Conservation (phyloP, 2,113 vertebrate species). For the Cinclus mexicanus region DNA sequence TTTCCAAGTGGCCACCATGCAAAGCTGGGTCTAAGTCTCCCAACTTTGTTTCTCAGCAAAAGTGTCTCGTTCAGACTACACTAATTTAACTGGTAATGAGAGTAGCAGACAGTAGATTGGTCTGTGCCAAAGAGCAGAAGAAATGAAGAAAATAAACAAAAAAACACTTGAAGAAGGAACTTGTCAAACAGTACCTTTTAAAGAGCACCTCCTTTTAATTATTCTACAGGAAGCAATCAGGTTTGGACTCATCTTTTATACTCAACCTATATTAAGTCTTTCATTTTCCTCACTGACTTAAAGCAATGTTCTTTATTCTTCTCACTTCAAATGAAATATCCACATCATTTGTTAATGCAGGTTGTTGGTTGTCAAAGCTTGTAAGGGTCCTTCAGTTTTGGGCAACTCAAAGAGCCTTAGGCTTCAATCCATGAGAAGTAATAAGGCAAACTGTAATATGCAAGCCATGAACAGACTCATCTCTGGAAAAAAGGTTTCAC, state of each 20-base stretch:
- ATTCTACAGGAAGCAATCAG: conserved; percentile 46
- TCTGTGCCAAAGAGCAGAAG: neutral
- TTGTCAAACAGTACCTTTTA: neutral
- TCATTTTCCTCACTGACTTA: conserved; percentile 54
- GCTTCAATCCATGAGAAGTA: conserved; percentile 41
- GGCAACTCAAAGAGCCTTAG: conserved; percentile 42
- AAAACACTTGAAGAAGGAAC: conserved; percentile 28
- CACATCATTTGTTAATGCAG: conserved; percentile 64
- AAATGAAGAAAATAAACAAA: conserved; percentile 3
- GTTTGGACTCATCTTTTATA: conserved; percentile 46
- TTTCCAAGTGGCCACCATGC: neutral
- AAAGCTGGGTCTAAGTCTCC: neutral
- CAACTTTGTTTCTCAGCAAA: neutral
- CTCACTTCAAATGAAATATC: conserved; percentile 67
- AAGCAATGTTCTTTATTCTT: conserved; percentile 56
- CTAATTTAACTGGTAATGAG: conserved; percentile 7
- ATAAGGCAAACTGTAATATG: conserved; percentile 59
- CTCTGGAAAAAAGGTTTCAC: conserved; percentile 44
- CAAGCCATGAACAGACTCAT: conserved; percentile 33
- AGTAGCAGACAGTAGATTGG: neutral
- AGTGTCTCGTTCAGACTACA: neutral
- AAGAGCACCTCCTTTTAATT: conserved; percentile 43
- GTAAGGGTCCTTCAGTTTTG: conserved; percentile 53
- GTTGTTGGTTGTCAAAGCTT: conserved; percentile 46
- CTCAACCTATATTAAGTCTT: conserved; percentile 56